Conservation (phyloP, 2,888 invertebrate genomes). For the Odontothrips loti region DNA sequence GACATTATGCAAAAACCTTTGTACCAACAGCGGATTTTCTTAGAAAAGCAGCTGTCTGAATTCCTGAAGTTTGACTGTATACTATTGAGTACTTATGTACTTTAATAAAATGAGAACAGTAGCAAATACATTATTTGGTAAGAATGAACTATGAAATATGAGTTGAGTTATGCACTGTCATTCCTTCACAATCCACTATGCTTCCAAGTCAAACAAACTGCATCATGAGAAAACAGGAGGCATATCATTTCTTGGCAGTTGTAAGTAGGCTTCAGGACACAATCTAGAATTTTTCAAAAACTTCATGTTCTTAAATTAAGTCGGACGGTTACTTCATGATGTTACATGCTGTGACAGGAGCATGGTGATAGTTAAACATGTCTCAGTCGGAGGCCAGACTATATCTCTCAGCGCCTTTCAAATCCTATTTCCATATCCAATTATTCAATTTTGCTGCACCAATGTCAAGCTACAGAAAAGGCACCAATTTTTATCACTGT, state of each 20-base stretch:
- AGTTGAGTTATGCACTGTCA: conserved; percentile 4
- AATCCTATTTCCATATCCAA: neutral
- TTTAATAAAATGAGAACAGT: neutral
- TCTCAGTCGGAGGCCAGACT: conserved; percentile 14
- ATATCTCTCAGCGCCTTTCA: conserved; percentile 2
- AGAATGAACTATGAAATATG: conserved; percentile 12
- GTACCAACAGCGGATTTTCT: neutral
- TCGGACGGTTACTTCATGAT: conserved; percentile 11
- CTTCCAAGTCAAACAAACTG: neutral
- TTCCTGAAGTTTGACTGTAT: conserved; percentile 14
- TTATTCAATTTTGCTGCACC: conserved; percentile 22
- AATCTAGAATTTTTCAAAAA: conserved; percentile 1
- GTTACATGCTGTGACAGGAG: conserved; percentile 20
- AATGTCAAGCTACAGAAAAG: conserved; percentile 20
- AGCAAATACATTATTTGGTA: conserved; percentile 12
- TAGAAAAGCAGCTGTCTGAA: neutral
- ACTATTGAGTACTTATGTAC: conserved; percentile 6
- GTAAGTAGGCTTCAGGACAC: conserved; percentile 3
- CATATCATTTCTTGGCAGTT: neutral
- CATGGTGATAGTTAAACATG: conserved; percentile 13
- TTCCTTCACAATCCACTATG: neutral
- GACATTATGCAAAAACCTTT: conserved; percentile 1
- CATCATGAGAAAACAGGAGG: neutral
- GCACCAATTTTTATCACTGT: conserved; percentile 25
- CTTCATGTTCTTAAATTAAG: conserved; percentile 17